These are phyloP conservation scores for Carassius gibelio DNA, from an alignment of 2,113 vertebrate species.

Conservation along the genomic window DNA sequence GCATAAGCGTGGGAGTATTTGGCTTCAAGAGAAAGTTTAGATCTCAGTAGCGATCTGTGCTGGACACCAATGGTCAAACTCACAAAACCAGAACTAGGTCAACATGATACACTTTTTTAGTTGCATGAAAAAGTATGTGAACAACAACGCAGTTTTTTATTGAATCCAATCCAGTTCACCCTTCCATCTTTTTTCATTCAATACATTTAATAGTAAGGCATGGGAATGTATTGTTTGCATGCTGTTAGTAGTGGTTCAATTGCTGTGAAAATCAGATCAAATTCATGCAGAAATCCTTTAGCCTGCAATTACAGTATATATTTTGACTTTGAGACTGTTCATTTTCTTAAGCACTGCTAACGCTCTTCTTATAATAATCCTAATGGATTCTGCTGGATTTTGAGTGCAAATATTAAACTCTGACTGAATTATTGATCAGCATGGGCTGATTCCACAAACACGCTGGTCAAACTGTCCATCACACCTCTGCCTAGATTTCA, in stretches of 20 bases:
- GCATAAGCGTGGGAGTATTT: slow-evolving; percentile 10
- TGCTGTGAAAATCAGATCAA: background rate
- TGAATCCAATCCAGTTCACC: background rate
- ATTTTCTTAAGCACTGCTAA: slow-evolving; percentile 18
- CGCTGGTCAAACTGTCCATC: slow-evolving; percentile 6
- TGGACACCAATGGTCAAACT: slow-evolving; percentile 12
- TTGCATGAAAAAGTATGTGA: background rate
- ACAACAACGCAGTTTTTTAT: background rate
- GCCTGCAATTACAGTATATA: background rate
- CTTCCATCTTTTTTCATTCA: background rate
- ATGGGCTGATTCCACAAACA: slow-evolving; percentile 40
- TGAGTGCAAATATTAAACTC: slow-evolving; percentile 50
- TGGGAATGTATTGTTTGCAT: background rate
- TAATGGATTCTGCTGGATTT: slow-evolving; percentile 20
- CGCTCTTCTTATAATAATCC: background rate
- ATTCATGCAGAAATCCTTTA: background rate
- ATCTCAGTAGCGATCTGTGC: background rate
- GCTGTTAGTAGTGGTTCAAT: background rate
- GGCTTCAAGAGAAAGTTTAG: background rate
- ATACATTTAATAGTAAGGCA: background rate
- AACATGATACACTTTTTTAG: background rate
- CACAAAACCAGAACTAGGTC: slow-evolving; percentile 7
- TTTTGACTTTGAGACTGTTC: slow-evolving; percentile 1
- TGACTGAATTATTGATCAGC: slow-evolving; percentile 62
- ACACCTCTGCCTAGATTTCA: background rate